These are phyloP conservation scores for Amphipoea oculea DNA, from an alignment of 2,888 invertebrate species.

Conservation along the genomic window DNA sequence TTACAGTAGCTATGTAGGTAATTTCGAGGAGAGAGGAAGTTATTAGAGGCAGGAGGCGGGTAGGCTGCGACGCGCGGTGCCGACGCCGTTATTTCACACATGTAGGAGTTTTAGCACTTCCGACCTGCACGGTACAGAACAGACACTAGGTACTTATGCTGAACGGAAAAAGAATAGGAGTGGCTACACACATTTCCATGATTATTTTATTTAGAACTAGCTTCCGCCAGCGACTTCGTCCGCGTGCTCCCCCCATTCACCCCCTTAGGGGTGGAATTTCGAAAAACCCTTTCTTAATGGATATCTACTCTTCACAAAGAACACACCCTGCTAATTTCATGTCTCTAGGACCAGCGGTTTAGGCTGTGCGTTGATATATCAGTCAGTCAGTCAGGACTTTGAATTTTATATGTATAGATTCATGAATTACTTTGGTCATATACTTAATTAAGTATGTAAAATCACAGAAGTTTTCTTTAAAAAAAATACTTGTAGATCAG, in stretches of 20 bases:
- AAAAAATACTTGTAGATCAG: background rate
- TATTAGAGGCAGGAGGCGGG: conserved; percentile 27
- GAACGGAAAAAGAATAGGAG: background rate
- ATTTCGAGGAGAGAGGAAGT: conserved; percentile 45
- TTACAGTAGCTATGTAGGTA: conserved; percentile 10
- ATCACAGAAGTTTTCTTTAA: background rate
- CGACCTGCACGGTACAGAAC: conserved; percentile 3
- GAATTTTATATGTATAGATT: no score
- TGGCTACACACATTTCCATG: background rate
- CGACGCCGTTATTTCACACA: conserved; percentile 24
- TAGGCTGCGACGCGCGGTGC: background rate
- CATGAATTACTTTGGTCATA: background rate
- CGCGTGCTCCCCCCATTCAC: no score
- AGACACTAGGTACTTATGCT: background rate
- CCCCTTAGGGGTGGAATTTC: no score
- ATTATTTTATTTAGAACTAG: background rate
- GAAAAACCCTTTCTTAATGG: no score
- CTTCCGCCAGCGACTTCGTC: no score
- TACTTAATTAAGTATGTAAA: background rate
- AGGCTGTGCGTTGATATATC: no score
- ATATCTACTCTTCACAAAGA: no score
- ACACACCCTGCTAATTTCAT: no score
- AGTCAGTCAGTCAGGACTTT: no score
- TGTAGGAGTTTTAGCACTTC: conserved; percentile 24
- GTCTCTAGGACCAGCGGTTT: no score